phyloP scores from a whole-genome alignment of 2,113 vertebrate genomes.

The Hippocampus mohnikei region DNA sequence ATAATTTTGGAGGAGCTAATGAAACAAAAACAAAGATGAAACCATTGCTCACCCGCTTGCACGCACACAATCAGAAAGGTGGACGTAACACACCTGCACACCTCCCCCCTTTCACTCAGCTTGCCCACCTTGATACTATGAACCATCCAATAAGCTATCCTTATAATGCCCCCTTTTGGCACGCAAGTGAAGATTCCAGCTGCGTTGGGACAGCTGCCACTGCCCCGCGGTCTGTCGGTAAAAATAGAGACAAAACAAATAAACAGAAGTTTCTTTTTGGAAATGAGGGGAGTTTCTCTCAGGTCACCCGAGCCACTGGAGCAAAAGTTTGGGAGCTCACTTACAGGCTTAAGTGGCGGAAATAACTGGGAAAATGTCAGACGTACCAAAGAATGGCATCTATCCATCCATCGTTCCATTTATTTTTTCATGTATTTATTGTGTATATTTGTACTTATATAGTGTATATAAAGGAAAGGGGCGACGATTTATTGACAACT shows the following conservation, averaged over 20 bases:
- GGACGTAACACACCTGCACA: not conserved
- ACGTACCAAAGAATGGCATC: not conserved
- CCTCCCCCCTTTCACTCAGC: not conserved
- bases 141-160: not conserved
- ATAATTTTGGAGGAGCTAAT: conserved; percentile 46
- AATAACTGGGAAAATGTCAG: conserved; percentile 1
- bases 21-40: conserved; percentile 49
- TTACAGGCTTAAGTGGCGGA: not conserved
- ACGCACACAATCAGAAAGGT: not conserved
- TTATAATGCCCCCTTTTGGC: not conserved
- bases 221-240: not conserved
- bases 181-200: conserved; percentile 12
- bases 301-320: conserved; percentile 4
- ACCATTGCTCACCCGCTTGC: conserved; percentile 42
- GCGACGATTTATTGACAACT: no score
- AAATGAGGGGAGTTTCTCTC: not conserved
- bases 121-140: not conserved
- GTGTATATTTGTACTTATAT: no score
- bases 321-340: conserved; percentile 1
- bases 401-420: no score
- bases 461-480: no score
- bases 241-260: conserved; percentile 16
- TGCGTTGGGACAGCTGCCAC: not conserved
- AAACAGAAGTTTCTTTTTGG: conserved; percentile 6
- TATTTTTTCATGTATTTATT: no score